Base-by-base conservation (phyloP, 2,113 vertebrate genomes). In the Acanthochromis polyacanthus region DNA sequence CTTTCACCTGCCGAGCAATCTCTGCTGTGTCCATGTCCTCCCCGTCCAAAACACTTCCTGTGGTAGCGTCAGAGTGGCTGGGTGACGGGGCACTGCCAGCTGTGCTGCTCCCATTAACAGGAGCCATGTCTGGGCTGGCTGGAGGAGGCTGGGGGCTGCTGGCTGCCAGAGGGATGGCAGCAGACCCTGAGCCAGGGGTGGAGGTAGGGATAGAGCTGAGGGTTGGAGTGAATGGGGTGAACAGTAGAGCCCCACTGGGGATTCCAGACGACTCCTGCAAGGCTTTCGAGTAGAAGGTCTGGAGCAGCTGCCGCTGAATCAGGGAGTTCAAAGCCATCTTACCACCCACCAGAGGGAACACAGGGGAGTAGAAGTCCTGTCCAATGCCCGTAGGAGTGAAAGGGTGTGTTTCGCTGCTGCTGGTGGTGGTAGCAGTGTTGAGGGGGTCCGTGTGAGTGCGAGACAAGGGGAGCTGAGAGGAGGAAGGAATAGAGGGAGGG, bases 261-360 rank as follows among this genome's bases (percentile, higher is more conserved):
- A 93, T 91, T 46, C 92, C 92, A 63, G 87, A 91, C 5, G 92
- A 91, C 94, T 98, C 97, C 95, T 98, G 97, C 94, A 98, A 95
- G 92, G 97, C 96, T 96, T 98, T 98, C 94, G 97, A 97, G 96
- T 99, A 99, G 96, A 99, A 98, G 94, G 96, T 97, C 93, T 99
- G 97, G 93, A 99, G 97, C 92, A 99, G 96, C 95, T 99, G 97
- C 91, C 97, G 96, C 92, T 98, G 97, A 91, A 98, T 97, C 93
- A 98, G 96, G 93, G 97, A 97, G 94, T 96, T 98, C 95, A 98
- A 95, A 95, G 97, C 96, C 97, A 97, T 96, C 96, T 98, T 98
- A 92, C 97, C 96, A 92, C 97, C 97, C 83, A 97, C 96, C 93
- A 96, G 95, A 93, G 97, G 96, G 94, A 97, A 96, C 91, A 96